These are phyloP conservation scores for Eucera pruinosa DNA, from an alignment of 2,888 invertebrate genomes.

Conservation along the genomic window DNA sequence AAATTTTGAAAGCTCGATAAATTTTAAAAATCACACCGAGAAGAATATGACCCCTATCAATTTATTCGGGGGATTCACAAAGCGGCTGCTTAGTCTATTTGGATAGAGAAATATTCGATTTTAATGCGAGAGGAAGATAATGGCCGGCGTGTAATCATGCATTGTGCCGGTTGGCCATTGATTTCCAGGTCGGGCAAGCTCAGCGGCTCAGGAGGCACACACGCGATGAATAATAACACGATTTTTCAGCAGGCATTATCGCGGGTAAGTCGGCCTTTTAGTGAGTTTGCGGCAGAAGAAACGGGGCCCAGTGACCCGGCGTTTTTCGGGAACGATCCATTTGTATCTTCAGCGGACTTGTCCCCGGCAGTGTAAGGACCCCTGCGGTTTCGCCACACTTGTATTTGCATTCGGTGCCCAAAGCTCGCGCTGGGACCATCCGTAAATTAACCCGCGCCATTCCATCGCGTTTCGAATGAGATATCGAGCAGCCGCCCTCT, in stretches of 20 bases:
- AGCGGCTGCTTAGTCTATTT: too few species aligned
- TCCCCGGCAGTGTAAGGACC: constrained; percentile 71
- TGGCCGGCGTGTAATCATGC: constrained; percentile 47
- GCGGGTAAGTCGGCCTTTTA: constrained; percentile 58
- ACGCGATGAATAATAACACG: constrained; percentile 64
- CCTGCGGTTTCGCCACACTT: constrained; percentile 74
- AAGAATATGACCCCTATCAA: too few species aligned
- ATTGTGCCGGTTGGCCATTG: constrained; percentile 43
- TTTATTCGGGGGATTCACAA: too few species aligned
- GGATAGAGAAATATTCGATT: constrained; percentile 46
- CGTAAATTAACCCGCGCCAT: constrained; percentile 71
- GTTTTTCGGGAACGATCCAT: constrained; percentile 68
- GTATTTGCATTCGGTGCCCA: constrained; percentile 69
- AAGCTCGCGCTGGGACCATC: constrained; percentile 54
- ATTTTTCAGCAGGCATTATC: constrained; percentile 70
- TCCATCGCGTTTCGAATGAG: constrained; percentile 67
- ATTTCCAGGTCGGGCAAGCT: constrained; percentile 17
- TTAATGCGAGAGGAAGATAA: constrained; percentile 52
- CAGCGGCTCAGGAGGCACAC: constrained; percentile 18
- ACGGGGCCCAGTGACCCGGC: constrained; percentile 46
- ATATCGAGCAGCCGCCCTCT: constrained; percentile 68
- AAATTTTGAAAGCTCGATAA: too few species aligned
- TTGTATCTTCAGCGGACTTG: constrained; percentile 71
- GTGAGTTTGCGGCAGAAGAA: constrained; percentile 39
- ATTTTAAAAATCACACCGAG: too few species aligned